Evolutionary conservation across 2,888 invertebrate genomes (phyloP).

Genomic region (Dorcus parallelipipedus): DNA sequence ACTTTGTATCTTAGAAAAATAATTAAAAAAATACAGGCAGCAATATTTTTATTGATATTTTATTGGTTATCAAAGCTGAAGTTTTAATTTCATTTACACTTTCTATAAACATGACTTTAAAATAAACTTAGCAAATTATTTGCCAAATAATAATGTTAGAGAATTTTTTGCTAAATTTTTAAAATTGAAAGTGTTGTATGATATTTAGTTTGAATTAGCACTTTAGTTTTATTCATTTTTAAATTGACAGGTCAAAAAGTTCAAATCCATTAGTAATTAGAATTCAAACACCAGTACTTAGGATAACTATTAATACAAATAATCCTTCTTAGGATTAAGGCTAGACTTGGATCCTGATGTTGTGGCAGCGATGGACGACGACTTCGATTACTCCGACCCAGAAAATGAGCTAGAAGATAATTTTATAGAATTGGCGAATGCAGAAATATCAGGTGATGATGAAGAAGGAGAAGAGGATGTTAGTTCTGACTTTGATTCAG

Average conservation of each 20-base stretch:
- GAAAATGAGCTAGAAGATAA: conserved; percentile 88
- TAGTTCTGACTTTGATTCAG: conserved; percentile 37
- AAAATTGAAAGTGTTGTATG: no score
- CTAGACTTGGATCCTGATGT: conserved; percentile 88
- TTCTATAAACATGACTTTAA: no score
- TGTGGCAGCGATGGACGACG: conserved; percentile 89
- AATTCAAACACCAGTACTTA: background rate
- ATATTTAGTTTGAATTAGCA: no score
- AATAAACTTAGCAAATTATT: no score
- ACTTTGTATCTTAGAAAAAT: no score
- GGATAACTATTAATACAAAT: background rate
- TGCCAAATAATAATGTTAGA: no score
- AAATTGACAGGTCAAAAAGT: no score
- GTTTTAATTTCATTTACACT: no score
- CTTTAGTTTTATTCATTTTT: background rate
- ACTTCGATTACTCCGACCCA: conserved; percentile 81
- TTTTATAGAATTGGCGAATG: conserved; percentile 81
- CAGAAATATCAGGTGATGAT: conserved; percentile 48
- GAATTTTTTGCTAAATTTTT: no score
- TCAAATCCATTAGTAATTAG: background rate
- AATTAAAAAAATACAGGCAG: no score
- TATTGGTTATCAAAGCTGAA: no score
- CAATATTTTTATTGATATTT: no score
- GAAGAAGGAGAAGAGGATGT: conserved; percentile 48
- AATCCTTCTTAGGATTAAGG: conserved; percentile 48